Evolutionary conservation across 2,888 invertebrate genomes (phyloP).

Genomic region (Agapetus fuscipes): DNA sequence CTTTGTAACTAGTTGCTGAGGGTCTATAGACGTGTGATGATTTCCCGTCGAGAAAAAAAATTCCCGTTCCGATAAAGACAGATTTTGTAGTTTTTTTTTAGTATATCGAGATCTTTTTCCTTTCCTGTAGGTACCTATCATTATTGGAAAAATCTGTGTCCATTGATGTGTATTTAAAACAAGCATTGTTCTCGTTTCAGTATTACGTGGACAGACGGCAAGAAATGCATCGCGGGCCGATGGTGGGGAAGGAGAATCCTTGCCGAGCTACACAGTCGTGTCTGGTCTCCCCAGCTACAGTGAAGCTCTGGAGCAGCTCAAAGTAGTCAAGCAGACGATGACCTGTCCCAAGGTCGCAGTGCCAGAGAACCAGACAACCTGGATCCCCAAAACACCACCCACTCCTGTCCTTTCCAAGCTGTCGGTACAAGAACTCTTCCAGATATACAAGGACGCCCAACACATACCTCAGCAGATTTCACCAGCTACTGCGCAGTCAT

Average conservation of each 20-base stretch:
- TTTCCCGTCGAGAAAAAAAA: too few relatives aligned
- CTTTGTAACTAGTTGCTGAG: too few relatives aligned
- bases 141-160: too few relatives aligned
- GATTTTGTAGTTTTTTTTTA: too few relatives aligned
- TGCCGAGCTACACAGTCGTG: conserved; percentile 54
- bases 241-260: conserved; percentile 36
- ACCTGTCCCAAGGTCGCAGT: conserved; percentile 15
- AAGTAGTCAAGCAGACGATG: conserved; percentile 14
- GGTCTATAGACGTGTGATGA: too few relatives aligned
- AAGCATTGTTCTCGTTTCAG: too few relatives aligned
- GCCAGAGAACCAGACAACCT: conserved; percentile 12
- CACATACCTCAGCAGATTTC: conserved; percentile 4
- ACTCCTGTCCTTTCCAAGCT: conserved; percentile 26
- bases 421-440: conserved; percentile 31
- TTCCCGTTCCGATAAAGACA: too few relatives aligned
- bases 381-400: conserved; percentile 26
- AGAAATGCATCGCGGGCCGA: background rate
- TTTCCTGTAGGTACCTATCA: too few relatives aligned
- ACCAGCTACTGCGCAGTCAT: too few relatives aligned
- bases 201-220: too few relatives aligned
- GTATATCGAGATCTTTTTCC: too few relatives aligned
- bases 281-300: conserved; percentile 56
- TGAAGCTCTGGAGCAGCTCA: conserved; percentile 49
- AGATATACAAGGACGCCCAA: conserved; percentile 26
- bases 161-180: too few relatives aligned